These are phyloP conservation scores for Turnix velox DNA, from an alignment of 2,113 vertebrate species.

Conservation along the genomic window DNA sequence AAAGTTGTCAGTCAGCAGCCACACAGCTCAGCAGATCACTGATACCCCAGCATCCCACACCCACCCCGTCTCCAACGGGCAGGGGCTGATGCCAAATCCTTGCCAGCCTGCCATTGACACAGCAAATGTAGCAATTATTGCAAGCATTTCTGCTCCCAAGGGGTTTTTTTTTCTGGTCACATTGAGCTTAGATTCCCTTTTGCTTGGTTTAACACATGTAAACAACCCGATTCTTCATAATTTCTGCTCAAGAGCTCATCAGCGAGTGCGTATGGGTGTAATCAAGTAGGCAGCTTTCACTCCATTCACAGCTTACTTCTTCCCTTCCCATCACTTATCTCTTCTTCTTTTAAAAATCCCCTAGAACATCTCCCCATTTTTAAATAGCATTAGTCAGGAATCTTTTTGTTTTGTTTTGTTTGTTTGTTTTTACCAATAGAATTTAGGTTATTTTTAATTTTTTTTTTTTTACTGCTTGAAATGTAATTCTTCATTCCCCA, in stretches of 20 bases:
- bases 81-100: conserved; percentile 25
- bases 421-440: background rate
- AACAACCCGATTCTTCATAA: conserved; percentile 64
- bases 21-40: conserved; percentile 58
- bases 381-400: background rate
- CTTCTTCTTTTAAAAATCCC: conserved; percentile 14
- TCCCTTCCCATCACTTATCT: conserved; percentile 10
- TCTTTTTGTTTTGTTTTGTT: conserved; percentile 13
- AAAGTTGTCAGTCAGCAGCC: conserved; percentile 72
- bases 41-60: conserved; percentile 37
- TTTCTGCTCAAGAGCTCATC: conserved; percentile 51
- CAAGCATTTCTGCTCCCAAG: conserved; percentile 41
- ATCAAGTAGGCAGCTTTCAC: conserved; percentile 55
- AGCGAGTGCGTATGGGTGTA: conserved; percentile 34
- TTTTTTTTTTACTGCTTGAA: background rate
- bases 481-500: background rate
- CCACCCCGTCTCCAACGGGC: conserved; percentile 16
- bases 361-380: background rate
- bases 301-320: conserved; percentile 8
- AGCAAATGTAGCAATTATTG: conserved; percentile 25
- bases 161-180: conserved; percentile 19
- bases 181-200: conserved; percentile 16
- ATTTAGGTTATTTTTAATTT: background rate
- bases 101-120: conserved; percentile 1
- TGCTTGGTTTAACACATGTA: conserved; percentile 42